Evolutionary conservation across 2,797 vertebrate species (phyloP), one percentile per base, ranked within the genome.

Genomic region (Paedocypris micromegethes): DNA sequence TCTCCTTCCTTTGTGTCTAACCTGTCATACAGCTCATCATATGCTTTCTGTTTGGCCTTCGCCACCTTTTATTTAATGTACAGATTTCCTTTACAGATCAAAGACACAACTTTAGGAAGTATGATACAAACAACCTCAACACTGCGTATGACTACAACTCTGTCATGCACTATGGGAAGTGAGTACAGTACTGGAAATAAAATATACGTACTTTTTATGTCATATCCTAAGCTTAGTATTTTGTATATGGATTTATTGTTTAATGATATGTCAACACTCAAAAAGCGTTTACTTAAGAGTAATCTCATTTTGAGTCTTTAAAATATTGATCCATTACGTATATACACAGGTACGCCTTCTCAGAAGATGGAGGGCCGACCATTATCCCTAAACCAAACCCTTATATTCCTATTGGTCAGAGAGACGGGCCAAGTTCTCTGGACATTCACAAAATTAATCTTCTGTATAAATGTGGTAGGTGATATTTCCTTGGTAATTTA

Each of bases 151-250:
- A 95, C 79, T 94, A 93, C 66, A 81, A 70, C 74, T 95, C 93
- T 47, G 84, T 95, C 62, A 93, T 94, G 93, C 93, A 94, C 86
- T 95, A 94, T 41, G 89, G 91, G 79, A 88, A 88, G 93, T 93
- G 79, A 87, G 65, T 23, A 23, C 23, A 23, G 23, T 23, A 47
- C 5, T 8, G n/a, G 80, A 83, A 82, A 37, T 44, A 51, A 6
- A 52, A 4, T 55, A 40, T 40, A 39, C 40, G 45, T 41, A 9
- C 7, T 8, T 58, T 6, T 42, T 23, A 23, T 23, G 23, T 23
- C 23, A 23, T 23, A 23, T 23, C 23, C 1, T 23, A 23, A 23
- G 23, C 23, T 23, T 23, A 23, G 23, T 23, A 23, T 23, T 23
- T 23, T 23, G 23, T 23, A 23, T 23, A 23, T 23, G 23, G 23